Base-by-base conservation (phyloP, 2,888 invertebrate species). In the Hipparchia semele region DNA sequence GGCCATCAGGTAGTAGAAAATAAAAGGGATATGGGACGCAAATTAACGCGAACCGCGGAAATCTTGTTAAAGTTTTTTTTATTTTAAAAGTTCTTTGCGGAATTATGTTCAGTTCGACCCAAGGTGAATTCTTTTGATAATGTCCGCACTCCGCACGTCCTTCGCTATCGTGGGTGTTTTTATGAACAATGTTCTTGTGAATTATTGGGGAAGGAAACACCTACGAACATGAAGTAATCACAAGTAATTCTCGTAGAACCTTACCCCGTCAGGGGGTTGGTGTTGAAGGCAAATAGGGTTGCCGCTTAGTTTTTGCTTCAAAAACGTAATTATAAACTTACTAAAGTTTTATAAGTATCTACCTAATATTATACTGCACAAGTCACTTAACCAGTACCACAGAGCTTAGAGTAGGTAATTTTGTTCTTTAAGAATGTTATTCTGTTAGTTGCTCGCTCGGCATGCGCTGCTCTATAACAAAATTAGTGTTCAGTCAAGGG, bases 201-300 rank as follows among this genome's bases (percentile, higher is more conserved):
- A 81, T 84, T 80, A 81, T 79, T 79, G 79, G 78, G 79, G 77
- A 76, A 78, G 79, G 78, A 80, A 83, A 82, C 82, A 81, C 80
- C 80, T 81, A 76, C 79, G 77, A 78, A 80, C 80, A 80, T 79
- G 80, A 78, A 78, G 79, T 80, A 81, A 82, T 83, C 83, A 81
- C 80, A 80, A 81, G 81, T 83, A 82, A 77, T 77, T 77, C 76
- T 76, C 73, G 76, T 75, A 75, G 73, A 65, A 66, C 68, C 73
- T 71, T 72, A 60, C 72, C 61, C 70, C 72, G 70, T 59, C 59
- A 13, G 68, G 54, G 68, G 73, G 72, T 71, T 68, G 76, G 74
- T 65, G 74, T 61, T 66, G 65, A 61, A 69, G 72, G 74, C 61
- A 68, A 54, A 39, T 73, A 77, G 76, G 77, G 77, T 62, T 77